Evolutionary conservation across 2,797 vertebrate genomes (phyloP), one percentile per base, ranked within the genome.

Genomic region (Psittacula derbiana): DNA sequence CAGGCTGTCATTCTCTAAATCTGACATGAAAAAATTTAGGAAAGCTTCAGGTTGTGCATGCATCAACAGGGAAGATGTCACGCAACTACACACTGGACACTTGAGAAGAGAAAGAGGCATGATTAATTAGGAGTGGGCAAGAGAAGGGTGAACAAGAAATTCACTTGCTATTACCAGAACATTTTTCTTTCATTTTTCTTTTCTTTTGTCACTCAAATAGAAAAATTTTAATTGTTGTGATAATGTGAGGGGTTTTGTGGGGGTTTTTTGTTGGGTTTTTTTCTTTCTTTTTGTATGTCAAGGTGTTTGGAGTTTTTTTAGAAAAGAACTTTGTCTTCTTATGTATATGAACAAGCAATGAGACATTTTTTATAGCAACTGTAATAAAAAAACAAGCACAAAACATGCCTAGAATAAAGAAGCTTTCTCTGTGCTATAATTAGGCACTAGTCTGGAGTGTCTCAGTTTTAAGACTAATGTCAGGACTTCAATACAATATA

Each of bases 21-120:
- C 28, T 64, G 20, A 80, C 43, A 60, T 8, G 43, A 21, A 27
- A 69, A 86, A 75, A 24, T 46, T 58, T 20, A 67, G 15, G 33
- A 78, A 58, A 8, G 15, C 2, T 30, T 83, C 3, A 60, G 33
- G 16, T 31, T 17, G 4, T 31, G 12, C 20, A 15, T 4, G 25
- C 6, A 64, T 20, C 30, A 50, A 30, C 3, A 28, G 7, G 3
- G 4, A 85, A 43, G 16, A 60, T 19, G 25, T 14, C 3, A 1
- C 16, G n/a, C 16, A 76, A 64, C 33, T 60, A 23, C 11, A 16
- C 2, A 31, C 0, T 3, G 1, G 28, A 50, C 27, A 53, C 0
- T 1, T 7, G 43, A 75, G 14, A 64, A 20, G 8, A 62, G 60
- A 70, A 61, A 18, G 40, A 64, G 12, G 24, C 7, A 12, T 0